Conservation (phyloP, 2,888 invertebrate species). For the Eumacrocentrus americanus region DNA sequence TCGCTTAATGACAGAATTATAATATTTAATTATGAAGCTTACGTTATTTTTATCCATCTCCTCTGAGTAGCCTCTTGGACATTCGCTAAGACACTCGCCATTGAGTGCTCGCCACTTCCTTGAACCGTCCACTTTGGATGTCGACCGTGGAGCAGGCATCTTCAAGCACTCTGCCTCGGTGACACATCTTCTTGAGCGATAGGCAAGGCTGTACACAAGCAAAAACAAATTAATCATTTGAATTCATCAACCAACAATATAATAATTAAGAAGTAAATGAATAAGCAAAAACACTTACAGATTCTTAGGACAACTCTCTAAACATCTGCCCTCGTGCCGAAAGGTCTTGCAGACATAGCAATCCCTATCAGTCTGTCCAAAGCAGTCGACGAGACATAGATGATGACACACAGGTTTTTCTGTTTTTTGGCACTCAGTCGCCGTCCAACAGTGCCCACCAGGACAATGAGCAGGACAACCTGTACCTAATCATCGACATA, state of each 20-base stretch:
- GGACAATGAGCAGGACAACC: constrained; percentile 69
- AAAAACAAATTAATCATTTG: too few relatives aligned
- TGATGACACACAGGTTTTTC: constrained; percentile 69
- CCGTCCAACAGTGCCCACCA: constrained; percentile 62
- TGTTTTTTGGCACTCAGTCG: constrained; percentile 63
- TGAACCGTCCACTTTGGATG: constrained; percentile 43
- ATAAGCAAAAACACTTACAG: constrained; percentile 72
- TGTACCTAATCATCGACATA: too few relatives aligned
- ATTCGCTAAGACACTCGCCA: constrained; percentile 70
- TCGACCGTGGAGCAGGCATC: constrained; percentile 43
- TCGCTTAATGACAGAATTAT: too few relatives aligned
- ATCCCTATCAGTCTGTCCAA: constrained; percentile 59
- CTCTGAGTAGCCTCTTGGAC: constrained; percentile 67
- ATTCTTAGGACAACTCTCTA: constrained; percentile 69
- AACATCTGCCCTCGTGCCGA: constrained; percentile 66
- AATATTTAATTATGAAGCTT: constrained; percentile 25
- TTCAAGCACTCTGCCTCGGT: constrained; percentile 70
- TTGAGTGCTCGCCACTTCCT: constrained; percentile 67
- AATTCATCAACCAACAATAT: not conserved
- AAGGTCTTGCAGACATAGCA: constrained; percentile 75
- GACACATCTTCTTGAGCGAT: constrained; percentile 73
- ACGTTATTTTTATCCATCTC: constrained; percentile 46
- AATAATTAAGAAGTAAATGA: too few relatives aligned
- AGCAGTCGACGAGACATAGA: constrained; percentile 83
- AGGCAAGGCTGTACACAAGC: constrained; percentile 62